These are phyloP conservation scores for Hylia prasina DNA, from an alignment of 2,113 vertebrate species.

Conservation along the genomic window DNA sequence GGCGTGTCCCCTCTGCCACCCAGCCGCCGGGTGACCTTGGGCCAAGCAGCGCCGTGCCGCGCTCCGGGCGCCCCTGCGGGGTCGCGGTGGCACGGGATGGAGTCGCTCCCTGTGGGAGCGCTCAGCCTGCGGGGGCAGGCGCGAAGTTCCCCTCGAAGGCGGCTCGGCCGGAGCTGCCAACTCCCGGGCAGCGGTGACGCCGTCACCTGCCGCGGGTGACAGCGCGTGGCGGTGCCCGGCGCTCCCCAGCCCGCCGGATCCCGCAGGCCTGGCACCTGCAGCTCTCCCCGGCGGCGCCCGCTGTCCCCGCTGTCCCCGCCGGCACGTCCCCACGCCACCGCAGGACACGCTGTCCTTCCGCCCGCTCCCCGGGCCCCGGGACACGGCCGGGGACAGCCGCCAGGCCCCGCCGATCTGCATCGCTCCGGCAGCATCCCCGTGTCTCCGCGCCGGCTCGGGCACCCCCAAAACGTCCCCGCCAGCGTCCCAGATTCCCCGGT, in stretches of 20 bases:
- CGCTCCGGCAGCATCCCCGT: background rate
- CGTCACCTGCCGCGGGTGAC: background rate
- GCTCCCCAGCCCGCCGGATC: background rate
- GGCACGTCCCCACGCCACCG: conserved; percentile 6
- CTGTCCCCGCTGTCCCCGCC: background rate
- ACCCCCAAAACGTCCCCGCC: background rate
- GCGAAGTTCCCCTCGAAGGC: background rate
- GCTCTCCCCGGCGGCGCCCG: background rate
- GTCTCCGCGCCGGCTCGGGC: background rate
- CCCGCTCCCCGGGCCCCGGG: background rate
- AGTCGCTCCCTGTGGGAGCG: background rate
- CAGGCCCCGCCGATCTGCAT: background rate
- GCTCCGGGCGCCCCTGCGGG: background rate
- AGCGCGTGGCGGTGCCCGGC: background rate
- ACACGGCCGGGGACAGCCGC: background rate
- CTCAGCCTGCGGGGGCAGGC: background rate
- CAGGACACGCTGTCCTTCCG: conserved; percentile 22
- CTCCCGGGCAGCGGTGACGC: background rate
- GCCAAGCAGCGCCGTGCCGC: background rate
- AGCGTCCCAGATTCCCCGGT: background rate
- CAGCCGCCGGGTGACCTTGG: conserved; percentile 23
- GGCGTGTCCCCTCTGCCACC: background rate
- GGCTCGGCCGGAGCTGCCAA: background rate
- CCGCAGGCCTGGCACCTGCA: conserved; percentile 19
- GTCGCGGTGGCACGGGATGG: background rate